Conservation (phyloP, 2,113 vertebrate genomes). For the Otis tarda region DNA sequence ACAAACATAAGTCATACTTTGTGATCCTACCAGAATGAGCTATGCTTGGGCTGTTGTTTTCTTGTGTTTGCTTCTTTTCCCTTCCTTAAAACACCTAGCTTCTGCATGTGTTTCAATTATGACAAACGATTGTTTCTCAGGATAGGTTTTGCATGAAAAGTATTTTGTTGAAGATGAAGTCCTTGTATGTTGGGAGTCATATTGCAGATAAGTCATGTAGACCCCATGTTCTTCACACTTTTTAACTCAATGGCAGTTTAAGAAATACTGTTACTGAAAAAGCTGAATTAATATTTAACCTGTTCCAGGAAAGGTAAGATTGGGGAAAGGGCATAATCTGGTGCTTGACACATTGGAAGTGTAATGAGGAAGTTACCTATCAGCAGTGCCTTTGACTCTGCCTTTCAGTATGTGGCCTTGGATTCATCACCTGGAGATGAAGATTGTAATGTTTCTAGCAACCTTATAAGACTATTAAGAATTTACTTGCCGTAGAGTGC, state of each 20-base stretch:
- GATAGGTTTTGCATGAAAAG: background rate
- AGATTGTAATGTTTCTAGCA: background rate
- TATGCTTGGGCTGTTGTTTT: slow-evolving; percentile 16
- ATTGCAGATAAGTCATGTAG: background rate
- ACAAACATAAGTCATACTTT: background rate
- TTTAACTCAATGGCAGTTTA: background rate
- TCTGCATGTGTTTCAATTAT: slow-evolving; percentile 10
- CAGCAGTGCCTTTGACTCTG: background rate
- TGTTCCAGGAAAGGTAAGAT: slow-evolving; percentile 3
- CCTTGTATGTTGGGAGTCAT: background rate
- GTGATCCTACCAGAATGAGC: background rate
- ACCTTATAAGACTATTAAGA: background rate
- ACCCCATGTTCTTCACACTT: background rate
- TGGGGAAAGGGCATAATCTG: background rate
- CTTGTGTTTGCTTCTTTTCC: background rate
- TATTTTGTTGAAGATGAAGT: background rate
- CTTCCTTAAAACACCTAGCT: background rate
- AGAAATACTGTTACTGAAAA: background rate
- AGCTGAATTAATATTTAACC: background rate
- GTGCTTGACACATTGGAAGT: background rate
- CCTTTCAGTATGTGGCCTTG: background rate
- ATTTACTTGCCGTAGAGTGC: background rate
- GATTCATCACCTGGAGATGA: background rate
- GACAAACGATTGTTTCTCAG: background rate
- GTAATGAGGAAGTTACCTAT: background rate